Base-by-base conservation (phyloP, 2,888 invertebrate genomes). In the Elmis aenea region DNA sequence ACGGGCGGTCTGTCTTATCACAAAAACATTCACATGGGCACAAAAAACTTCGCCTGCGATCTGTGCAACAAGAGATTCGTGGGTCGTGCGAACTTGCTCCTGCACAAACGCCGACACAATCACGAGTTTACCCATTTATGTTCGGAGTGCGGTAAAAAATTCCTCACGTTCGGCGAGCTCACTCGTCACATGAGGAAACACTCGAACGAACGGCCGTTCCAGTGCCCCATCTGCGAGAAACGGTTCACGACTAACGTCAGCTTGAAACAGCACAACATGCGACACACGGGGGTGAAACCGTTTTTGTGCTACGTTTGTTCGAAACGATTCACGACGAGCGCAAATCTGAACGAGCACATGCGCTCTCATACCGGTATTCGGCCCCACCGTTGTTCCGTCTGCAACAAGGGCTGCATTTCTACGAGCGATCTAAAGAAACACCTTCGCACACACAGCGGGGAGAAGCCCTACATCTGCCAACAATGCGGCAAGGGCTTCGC, bases 371-470 rank as follows among this genome's bases (percentile, higher is more conserved):
- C 45, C 8, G 45, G 45, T 2, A 12, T 35, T n/a, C 30, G 37
- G 13, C 41, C 45, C 1, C 41, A 45, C 22, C 15, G 10, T 9
- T 45, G 45, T 33, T 33, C 33, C 2, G 28, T 45, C 5, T 45
- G 45, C 6, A 31, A 34, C 2, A 45, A 45, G 26, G 41, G 45
- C 5, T 45, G 38, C 27, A 45, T 42, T 22, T 45, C 45, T 3
- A 45, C 45, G 2, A 45, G 45, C 16, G 45, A 45, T 18, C 21
- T 45, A 13, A 37, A 40, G 21, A 45, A 41, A 31, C 45, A 45
- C 24, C 26, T 45, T 13, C 25, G 45, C 13, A 45, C 40, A 3
- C 45, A 45, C 22, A 45, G 45, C 24, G 45, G 45, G 5, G 45
- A 45, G 20, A 32, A 29, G 15, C 42, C 42, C 2, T 45, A 38